phyloP scores from a whole-genome alignment of 2,888 invertebrate species.

The Chrysomela aeneicollis region DNA sequence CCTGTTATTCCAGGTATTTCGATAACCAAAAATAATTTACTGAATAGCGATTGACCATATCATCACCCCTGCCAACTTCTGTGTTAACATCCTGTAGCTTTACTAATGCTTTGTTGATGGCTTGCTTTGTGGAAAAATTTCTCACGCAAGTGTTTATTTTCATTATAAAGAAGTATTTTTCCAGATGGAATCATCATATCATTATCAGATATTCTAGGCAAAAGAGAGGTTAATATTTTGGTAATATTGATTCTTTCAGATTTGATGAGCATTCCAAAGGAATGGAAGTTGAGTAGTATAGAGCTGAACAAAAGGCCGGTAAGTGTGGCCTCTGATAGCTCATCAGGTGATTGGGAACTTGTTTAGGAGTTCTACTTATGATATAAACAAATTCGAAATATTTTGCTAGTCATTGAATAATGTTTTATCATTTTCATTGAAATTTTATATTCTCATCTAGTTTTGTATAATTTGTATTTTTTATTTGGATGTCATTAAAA shows the following conservation, averaged over 20 bases:
- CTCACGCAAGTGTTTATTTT: no score
- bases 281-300: constrained; percentile 68
- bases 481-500: not conserved
- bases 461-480: constrained; percentile 6
- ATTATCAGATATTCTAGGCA: not conserved
- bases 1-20: no score
- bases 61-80: no score
- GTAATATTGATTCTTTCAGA: constrained; percentile 55
- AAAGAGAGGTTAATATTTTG: not conserved
- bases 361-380: constrained; percentile 42
- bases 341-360: constrained; percentile 58
- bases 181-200: not conserved
- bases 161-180: no score
- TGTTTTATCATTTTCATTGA: not conserved
- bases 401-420: constrained; percentile 12
- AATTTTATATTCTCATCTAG: not conserved
- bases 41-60: no score
- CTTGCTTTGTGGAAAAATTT: no score
- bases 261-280: constrained; percentile 66
- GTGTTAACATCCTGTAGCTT: no score
- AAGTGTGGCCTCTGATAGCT: constrained; percentile 50
- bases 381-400: no score
- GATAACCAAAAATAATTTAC: no score
- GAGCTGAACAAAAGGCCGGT: constrained; percentile 47
- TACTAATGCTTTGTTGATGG: no score